phyloP scores from a whole-genome alignment of 1,140 invertebrate species.

The Nixonia krombeini region DNA sequence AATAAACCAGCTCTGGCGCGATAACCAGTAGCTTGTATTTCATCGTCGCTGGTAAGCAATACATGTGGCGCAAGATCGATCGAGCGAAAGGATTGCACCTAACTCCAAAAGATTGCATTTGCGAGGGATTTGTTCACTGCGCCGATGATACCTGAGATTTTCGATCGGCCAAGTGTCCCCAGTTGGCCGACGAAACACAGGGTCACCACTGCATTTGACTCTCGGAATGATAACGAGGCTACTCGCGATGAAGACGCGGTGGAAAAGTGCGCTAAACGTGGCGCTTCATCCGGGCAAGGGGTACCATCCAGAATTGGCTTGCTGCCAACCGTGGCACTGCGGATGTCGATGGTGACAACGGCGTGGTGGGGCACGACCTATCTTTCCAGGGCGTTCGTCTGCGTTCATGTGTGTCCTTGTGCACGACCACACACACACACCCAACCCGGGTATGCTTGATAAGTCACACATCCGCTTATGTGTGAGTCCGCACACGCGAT shows the following conservation, averaged over 20 bases:
- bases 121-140: constrained; percentile 1
- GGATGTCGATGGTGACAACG: constrained; percentile 64
- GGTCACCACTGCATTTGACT: not conserved
- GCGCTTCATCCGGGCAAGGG: constrained; percentile 31
- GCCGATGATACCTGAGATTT: not conserved
- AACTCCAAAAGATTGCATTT: constrained; percentile 33
- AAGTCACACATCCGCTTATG: not conserved
- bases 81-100: constrained; percentile 19
- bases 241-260: constrained; percentile 53
- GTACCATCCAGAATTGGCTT: constrained; percentile 53
- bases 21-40: constrained; percentile 31
- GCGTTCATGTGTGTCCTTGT: constrained; percentile 13
- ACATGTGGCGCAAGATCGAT: constrained; percentile 35
- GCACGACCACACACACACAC: constrained; percentile 20
- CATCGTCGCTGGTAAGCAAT: constrained; percentile 27
- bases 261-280: constrained; percentile 41
- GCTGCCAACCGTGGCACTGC: constrained; percentile 65
- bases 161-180: not conserved
- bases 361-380: constrained; percentile 29
- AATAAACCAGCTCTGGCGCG: constrained; percentile 26
- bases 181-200: constrained; percentile 3
- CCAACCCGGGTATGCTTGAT: constrained; percentile 9
- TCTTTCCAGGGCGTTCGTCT: constrained; percentile 17
- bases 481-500: not conserved
- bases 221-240: constrained; percentile 16